phyloP scores from a whole-genome alignment of 1,140 invertebrate genomes.

The Aricia agestis region DNA sequence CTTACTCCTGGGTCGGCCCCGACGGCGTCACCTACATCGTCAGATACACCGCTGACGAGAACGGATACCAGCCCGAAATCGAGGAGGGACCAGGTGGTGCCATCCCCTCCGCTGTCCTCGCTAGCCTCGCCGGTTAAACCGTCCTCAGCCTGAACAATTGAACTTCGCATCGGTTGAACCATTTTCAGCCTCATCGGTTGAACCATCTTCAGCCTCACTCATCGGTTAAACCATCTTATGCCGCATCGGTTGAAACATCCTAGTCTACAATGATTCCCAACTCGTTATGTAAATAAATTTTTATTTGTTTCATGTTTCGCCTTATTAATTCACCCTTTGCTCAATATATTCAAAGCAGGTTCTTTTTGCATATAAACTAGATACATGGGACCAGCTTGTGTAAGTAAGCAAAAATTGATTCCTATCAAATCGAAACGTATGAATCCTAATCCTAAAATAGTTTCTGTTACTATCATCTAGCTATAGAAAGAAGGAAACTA shows the following conservation, averaged over 20 bases:
- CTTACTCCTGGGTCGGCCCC: conserved; percentile 75
- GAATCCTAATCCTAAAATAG: too few species aligned
- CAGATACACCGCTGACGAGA: conserved; percentile 85
- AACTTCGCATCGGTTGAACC: too few species aligned
- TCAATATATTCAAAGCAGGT: too few species aligned
- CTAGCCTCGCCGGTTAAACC: conserved; percentile 48
- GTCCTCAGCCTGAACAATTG: too few species aligned
- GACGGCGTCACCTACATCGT: conserved; percentile 77
- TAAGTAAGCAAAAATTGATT: too few species aligned
- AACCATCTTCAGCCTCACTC: conserved; percentile 32
- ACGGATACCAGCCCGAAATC: conserved; percentile 80
- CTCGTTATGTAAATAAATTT: conserved; percentile 17
- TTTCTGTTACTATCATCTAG: too few species aligned
- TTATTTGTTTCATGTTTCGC: neutral
- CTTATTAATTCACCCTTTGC: neutral
- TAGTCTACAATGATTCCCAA: conserved; percentile 3
- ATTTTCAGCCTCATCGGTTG: conserved; percentile 25
- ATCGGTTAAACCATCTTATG: conserved; percentile 39
- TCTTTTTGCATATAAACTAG: too few species aligned
- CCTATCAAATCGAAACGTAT: too few species aligned
- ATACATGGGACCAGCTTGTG: too few species aligned
- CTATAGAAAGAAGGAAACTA: too few species aligned
- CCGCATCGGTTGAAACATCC: neutral
- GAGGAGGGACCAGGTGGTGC: conserved; percentile 79
- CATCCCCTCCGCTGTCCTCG: conserved; percentile 42